Evolutionary conservation across 2,888 invertebrate species (phyloP), one percentile per base, ranked within the genome.

Genomic region (Ornithoptera priamus): DNA sequence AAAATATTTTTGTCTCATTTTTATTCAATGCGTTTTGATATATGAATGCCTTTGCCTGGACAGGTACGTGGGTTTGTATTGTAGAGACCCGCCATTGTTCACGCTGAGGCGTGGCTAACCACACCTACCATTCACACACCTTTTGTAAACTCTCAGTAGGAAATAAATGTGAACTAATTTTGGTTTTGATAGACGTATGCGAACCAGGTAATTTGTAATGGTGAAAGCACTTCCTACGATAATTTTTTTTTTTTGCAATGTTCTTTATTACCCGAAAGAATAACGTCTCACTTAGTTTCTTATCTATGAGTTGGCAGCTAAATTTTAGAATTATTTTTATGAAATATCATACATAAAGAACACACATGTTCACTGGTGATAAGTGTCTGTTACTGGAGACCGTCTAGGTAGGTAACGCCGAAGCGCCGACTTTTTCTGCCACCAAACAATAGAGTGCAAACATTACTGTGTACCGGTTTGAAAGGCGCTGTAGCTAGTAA

Each of bases 51-150:
- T 65, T 61, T 62, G 56, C 53, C 46, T 63, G 42, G 59, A 70
- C 70, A 70, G 70, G 66, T 70, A 53, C 66, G 70, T 70, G 66
- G 70, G 66, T 70, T 70, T 62, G 59, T 42, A 59, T 70, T 66
- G 39, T 67, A 58, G 59, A 62, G 62, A 66, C 17, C 63, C 62
- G 63, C 66, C 70, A 70, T 66, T 70, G 70, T 70, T 70, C 70
- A 59, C 12, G 30, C 30, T 63, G 59, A 70, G 66, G 70, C 70
- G 70, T 62, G 70, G 63, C 59, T 70, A 59, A 66, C 70, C 70
- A 70, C 70, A 67, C 66, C 63, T 63, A 24, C 66, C 70, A 70
- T 70, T 70, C 70, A 66, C 65, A 69, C 57, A 57, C 69, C 69
- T 66, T 66, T 69, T 69, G 66, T 66, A 58, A 69, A 66, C 62